These are phyloP conservation scores for Acrobasis consociella DNA, from an alignment of 2,888 invertebrate species.

Conservation along the genomic window DNA sequence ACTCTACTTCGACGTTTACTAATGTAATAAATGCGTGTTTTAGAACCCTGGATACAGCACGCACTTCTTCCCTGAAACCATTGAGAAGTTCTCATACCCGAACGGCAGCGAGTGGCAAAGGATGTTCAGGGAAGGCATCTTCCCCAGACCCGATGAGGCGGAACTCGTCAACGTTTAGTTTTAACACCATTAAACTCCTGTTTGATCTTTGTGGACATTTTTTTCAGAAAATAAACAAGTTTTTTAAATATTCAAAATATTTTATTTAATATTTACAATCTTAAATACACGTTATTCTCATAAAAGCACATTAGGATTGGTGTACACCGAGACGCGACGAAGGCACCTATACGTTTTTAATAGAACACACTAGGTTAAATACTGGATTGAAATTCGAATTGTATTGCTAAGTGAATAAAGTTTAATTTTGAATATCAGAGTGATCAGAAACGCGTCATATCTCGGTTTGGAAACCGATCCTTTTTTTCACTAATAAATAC, in stretches of 20 bases:
- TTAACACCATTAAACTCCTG: conserved; percentile 19
- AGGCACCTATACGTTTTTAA: not conserved
- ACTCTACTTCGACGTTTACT: too few species aligned
- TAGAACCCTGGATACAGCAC: conserved; percentile 92
- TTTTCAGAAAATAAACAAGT: not conserved
- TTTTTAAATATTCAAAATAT: conserved; percentile 2
- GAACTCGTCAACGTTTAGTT: conserved; percentile 61
- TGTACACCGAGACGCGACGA: not conserved
- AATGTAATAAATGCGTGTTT: conserved; percentile 39
- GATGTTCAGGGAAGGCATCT: conserved; percentile 84
- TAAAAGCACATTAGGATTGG: not conserved
- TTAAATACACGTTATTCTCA: not conserved
- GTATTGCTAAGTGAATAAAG: too few species aligned
- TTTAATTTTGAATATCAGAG: too few species aligned
- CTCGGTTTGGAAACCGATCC: too few species aligned
- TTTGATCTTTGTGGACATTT: conserved; percentile 1
- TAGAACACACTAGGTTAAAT: too few species aligned
- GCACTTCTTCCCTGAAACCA: conserved; percentile 86
- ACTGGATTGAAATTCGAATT: not conserved
- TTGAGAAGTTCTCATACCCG: conserved; percentile 89
- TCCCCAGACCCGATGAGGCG: conserved; percentile 76
- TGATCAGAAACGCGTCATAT: too few species aligned
- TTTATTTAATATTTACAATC: conserved; percentile 15
- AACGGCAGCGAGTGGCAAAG: conserved; percentile 89
- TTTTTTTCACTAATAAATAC: not conserved